Evolutionary conservation across 1,140 invertebrate genomes (phyloP).

Genomic region (Atopsyche davidsoni): DNA sequence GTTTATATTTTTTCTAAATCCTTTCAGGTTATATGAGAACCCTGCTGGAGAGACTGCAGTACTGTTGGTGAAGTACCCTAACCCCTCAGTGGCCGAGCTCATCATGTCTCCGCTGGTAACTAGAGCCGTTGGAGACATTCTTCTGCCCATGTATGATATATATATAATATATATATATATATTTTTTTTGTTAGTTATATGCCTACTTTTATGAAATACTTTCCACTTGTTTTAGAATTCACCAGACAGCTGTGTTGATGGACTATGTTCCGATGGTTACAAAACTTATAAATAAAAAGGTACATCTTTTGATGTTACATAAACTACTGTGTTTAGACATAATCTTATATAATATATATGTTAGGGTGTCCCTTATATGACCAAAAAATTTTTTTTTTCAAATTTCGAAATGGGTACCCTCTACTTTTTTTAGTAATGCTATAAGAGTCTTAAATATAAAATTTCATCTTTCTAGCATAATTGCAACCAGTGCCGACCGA

Average conservation of each 20-base stretch:
- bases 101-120: conserved; percentile 44
- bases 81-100: conserved; percentile 44
- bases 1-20: conserved; percentile 25
- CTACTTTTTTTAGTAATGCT: too few relatives aligned
- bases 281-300: conserved; percentile 47
- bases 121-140: conserved; percentile 41
- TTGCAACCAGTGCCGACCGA: background rate
- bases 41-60: conserved; percentile 44
- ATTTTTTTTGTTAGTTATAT: background rate
- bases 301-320: too few relatives aligned
- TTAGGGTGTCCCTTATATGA: too few relatives aligned
- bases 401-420: too few relatives aligned
- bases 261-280: conserved; percentile 53
- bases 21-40: conserved; percentile 41
- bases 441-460: too few relatives aligned
- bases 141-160: conserved; percentile 40
- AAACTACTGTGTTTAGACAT: too few relatives aligned
- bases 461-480: too few relatives aligned
- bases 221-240: conserved; percentile 40
- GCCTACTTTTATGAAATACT: conserved; percentile 20
- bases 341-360: too few relatives aligned
- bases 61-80: conserved; percentile 42
- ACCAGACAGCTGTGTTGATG: conserved; percentile 42
- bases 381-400: too few relatives aligned
- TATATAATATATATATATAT: background rate